Conservation (phyloP, 2,797 vertebrate species). For the Falco peregrinus region DNA sequence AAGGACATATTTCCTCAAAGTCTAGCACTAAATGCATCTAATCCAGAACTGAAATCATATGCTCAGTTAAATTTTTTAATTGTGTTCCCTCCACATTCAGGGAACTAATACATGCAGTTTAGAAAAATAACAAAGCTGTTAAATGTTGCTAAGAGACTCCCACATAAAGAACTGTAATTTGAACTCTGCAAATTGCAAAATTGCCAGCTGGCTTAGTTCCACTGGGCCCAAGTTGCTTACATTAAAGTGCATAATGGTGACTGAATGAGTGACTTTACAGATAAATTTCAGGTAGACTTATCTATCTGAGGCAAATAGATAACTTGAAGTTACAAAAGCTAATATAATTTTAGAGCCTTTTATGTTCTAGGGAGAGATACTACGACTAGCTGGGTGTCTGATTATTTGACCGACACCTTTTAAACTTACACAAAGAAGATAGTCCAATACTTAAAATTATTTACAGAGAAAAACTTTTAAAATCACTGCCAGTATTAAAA, state of each 20-base stretch:
- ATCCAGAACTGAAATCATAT: background rate
- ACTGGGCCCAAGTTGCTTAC: background rate
- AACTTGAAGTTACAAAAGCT: background rate
- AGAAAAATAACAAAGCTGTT: background rate
- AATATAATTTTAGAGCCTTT: background rate
- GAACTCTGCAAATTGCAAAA: background rate
- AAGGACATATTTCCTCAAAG: background rate
- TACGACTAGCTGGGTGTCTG: background rate
- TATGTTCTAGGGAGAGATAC: background rate
- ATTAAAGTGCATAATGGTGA: background rate
- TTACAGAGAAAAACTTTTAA: background rate
- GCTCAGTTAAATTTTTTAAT: background rate
- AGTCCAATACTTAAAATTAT: background rate
- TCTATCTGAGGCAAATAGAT: background rate
- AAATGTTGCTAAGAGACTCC: slow-evolving; percentile 13
- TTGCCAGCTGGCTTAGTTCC: background rate
- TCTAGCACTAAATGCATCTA: background rate
- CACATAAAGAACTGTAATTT: background rate
- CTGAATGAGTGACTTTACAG: background rate
- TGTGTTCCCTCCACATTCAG: background rate
- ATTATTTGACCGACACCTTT: background rate
- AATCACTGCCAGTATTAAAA: background rate
- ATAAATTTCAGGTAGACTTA: background rate
- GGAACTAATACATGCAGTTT: background rate
- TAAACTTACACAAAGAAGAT: background rate